Evolutionary conservation across 2,797 vertebrate genomes (phyloP), one percentile per base, ranked within the genome.

Genomic region (Esox masquinongy): DNA sequence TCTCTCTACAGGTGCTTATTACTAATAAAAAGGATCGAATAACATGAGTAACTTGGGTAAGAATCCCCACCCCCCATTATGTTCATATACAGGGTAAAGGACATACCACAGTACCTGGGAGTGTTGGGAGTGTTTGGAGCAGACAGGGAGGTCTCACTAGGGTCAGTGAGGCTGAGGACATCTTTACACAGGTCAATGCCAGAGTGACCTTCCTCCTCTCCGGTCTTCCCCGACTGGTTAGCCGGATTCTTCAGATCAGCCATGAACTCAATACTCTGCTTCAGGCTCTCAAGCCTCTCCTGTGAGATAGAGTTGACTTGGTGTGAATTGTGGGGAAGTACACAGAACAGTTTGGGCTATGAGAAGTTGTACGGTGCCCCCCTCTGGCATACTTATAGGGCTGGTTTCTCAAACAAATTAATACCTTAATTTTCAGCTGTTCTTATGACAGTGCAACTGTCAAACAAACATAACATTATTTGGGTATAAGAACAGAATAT

Each of bases 231-330:
- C 1, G 83, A 77, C 81, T 91, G 93, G 79, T 93, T 95, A 72
- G 92, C 92, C 4, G 93, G 91, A 68, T 92, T 94, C 81, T 97
- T 96, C 66, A 99, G 91, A 84, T 96, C 96, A 12, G 96, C 95
- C 97, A 99, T 97, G 89, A 99, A 99, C 76, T 96, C 95, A 85
- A 99, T 98, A 83, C 97, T 99, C 87, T 99, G 97, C 84, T 96
- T 99, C 87, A 99, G 89, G 88, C 97, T 99, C 71, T 97, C 95
- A 79, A 99, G 94, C 84, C 97, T 95, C 86, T 99, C 98, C 98
- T 99, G 73, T 79, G 86, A 84, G 77, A 59, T 81, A 61, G 63
- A 17, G 31, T 17, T 11, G 26, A 75, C 11, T 19, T n/a, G 12
- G 16, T 22, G 43, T 43, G 24, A 29, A 15, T 19, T 64, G 34